These are phyloP conservation scores for Sturmia bella DNA, from an alignment of 2,888 invertebrate genomes.

Conservation along the genomic window DNA sequence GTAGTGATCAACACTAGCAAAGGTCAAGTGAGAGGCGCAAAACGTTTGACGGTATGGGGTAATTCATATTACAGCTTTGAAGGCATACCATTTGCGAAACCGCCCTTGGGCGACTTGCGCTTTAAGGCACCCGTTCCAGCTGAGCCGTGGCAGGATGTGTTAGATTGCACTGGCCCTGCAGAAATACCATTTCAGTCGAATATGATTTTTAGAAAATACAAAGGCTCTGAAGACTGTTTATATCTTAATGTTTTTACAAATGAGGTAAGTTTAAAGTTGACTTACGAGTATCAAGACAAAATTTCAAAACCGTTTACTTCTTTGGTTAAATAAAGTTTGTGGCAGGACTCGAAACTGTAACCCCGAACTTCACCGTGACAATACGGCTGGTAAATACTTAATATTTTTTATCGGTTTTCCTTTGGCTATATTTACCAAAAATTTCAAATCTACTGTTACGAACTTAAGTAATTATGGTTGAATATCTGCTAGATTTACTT, in stretches of 20 bases:
- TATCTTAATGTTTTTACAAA: constrained; percentile 83
- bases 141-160: constrained; percentile 80
- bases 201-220: constrained; percentile 77
- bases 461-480: too few relatives aligned
- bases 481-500: too few relatives aligned
- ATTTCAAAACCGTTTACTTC: too few relatives aligned
- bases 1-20: constrained; percentile 76
- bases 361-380: too few relatives aligned
- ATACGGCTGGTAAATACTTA: too few relatives aligned
- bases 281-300: too few relatives aligned
- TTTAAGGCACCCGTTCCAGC: constrained; percentile 81
- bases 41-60: constrained; percentile 79
- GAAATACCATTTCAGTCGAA: constrained; percentile 79
- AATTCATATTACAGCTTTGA: constrained; percentile 79
- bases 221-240: constrained; percentile 83
- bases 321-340: too few relatives aligned
- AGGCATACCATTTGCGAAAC: constrained; percentile 80
- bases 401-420: too few relatives aligned
- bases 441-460: too few relatives aligned
- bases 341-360: too few relatives aligned
- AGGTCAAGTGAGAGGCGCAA: constrained; percentile 79
- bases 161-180: constrained; percentile 81
- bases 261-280: constrained; percentile 78
- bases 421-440: too few relatives aligned
- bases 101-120: constrained; percentile 78